phyloP scores from a whole-genome alignment of 2,797 vertebrate species.

The Lacerta viridis region DNA sequence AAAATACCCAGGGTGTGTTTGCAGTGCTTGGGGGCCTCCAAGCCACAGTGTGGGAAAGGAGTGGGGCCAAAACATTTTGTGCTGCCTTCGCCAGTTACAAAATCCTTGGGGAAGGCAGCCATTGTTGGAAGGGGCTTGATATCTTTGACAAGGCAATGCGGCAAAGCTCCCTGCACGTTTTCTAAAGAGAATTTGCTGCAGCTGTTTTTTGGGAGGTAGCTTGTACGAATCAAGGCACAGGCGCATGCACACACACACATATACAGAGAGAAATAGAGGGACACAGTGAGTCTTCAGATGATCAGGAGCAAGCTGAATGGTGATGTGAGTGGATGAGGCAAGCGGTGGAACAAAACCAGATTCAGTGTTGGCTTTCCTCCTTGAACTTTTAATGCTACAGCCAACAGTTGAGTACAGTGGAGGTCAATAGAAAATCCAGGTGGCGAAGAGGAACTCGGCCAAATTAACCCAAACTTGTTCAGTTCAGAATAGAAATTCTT shows the following conservation, averaged over 20 bases:
- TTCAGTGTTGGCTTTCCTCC: background rate
- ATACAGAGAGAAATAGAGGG: accelerated
- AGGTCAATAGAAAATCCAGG: slow-evolving; percentile 60
- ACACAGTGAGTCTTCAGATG: background rate
- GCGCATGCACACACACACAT: background rate
- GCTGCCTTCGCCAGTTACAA: background rate
- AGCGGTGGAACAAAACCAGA: background rate
- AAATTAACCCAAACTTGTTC: slow-evolving; percentile 50
- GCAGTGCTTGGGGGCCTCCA: background rate
- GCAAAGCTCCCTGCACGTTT: slow-evolving; percentile 1
- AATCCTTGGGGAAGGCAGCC: slow-evolving; percentile 27
- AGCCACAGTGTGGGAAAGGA: background rate
- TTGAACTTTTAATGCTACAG: slow-evolving; percentile 28
- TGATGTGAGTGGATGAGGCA: slow-evolving; percentile 22
- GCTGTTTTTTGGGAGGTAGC: slow-evolving; percentile 20
- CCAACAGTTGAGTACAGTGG: slow-evolving; percentile 18
- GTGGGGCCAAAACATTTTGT: background rate
- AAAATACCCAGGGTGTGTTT: background rate
- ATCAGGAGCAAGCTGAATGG: background rate
- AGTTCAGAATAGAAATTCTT: slow-evolving; percentile 10
- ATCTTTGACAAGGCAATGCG: slow-evolving; percentile 13
- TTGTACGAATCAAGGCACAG: slow-evolving; percentile 13
- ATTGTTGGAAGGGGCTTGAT: slow-evolving; percentile 13
- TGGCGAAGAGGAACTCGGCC: slow-evolving; percentile 33
- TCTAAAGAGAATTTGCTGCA: slow-evolving; percentile 21